These are phyloP conservation scores for Anguilla obscura DNA, from an alignment of 2,797 vertebrate genomes.

Conservation along the genomic window DNA sequence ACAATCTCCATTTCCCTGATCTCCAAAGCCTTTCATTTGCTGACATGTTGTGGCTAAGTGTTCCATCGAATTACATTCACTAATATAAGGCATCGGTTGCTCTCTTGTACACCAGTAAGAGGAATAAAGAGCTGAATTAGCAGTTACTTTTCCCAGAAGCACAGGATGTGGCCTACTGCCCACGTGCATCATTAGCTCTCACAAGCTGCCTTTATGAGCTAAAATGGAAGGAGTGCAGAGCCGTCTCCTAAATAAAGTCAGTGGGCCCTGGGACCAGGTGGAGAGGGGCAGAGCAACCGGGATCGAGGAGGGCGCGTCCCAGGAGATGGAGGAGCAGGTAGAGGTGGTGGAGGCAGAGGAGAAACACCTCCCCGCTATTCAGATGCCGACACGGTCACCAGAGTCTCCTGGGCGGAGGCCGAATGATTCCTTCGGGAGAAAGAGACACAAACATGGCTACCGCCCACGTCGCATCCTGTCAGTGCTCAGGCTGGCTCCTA, in stretches of 20 bases:
- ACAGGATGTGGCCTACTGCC: background rate
- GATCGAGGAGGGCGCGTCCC: background rate
- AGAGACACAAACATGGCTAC: slow-evolving; percentile 14
- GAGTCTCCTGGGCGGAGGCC: slow-evolving; percentile 53
- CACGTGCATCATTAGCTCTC: background rate
- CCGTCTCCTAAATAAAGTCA: background rate
- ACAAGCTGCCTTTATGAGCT: background rate
- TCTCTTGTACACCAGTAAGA: background rate
- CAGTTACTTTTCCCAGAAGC: background rate
- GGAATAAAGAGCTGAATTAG: background rate
- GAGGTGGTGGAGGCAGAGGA: background rate
- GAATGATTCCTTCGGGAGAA: slow-evolving; percentile 53
- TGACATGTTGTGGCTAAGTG: background rate
- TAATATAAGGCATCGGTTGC: background rate
- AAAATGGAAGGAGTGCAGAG: background rate
- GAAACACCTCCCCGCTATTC: slow-evolving; percentile 33
- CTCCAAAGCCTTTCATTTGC: background rate
- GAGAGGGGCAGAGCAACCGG: background rate
- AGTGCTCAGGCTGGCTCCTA: slow-evolving; percentile 38
- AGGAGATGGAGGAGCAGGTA: background rate
- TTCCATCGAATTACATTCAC: background rate
- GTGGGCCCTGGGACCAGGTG: background rate
- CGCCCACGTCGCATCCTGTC: slow-evolving; percentile 11
- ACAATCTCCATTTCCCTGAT: background rate
- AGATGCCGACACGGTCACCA: slow-evolving; percentile 44